Conservation (phyloP, 2,797 vertebrate species). For the Streptopelia turtur region DNA sequence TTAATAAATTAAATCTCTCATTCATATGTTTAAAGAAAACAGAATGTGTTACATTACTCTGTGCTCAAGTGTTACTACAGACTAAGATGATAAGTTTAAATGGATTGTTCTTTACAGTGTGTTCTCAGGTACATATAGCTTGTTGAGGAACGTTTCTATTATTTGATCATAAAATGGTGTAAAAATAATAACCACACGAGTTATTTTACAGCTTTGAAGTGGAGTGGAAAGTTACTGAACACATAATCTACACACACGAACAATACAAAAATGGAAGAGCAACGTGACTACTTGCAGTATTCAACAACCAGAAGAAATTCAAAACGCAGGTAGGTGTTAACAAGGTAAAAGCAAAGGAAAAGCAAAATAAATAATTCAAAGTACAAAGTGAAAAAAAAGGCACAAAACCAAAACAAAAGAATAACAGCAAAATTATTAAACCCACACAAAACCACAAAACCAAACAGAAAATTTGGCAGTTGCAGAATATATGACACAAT, state of each 20-base stretch:
- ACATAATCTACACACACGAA: not conserved
- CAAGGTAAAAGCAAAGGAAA: not conserved
- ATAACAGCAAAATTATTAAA: not conserved
- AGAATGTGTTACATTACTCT: not conserved
- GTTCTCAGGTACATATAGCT: not conserved
- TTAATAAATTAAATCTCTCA: slow-evolving; percentile 25
- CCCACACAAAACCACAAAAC: too few relatives aligned
- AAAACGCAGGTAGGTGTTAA: not conserved
- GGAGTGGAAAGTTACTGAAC: not conserved
- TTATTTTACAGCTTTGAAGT: not conserved
- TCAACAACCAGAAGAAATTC: not conserved
- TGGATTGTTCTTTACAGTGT: not conserved
- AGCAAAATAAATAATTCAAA: not conserved
- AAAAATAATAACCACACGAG: not conserved
- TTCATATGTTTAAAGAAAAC: slow-evolving; percentile 6
- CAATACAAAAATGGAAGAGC: not conserved
- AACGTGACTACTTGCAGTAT: not conserved
- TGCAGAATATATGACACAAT: not conserved
- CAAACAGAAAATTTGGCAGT: not conserved
- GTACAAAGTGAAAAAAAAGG: not conserved
- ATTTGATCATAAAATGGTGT: not conserved
- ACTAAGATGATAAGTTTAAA: not conserved
- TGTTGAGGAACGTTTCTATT: not conserved
- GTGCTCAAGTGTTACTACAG: not conserved
- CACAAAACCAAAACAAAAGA: not conserved